phyloP scores from a whole-genome alignment of 2,797 vertebrate species.

The Microhierax caerulescens region DNA sequence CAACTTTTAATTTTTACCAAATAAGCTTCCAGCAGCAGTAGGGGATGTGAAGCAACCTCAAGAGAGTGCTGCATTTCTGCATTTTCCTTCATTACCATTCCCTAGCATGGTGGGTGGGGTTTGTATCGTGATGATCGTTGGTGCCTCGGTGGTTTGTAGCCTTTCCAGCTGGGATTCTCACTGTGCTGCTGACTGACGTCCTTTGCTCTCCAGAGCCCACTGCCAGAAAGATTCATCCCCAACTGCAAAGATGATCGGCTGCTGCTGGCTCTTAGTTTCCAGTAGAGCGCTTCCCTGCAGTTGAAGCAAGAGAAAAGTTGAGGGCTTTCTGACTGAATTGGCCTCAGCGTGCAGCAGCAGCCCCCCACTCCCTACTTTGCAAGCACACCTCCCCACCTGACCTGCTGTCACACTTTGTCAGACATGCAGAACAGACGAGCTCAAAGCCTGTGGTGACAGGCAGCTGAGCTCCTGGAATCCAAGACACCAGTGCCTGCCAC shows the following conservation, averaged over 20 bases:
- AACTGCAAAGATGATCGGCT: background rate
- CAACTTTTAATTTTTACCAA: background rate
- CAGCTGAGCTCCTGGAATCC: background rate
- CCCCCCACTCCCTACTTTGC: background rate
- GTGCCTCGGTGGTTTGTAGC: background rate
- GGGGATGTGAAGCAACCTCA: background rate
- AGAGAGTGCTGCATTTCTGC: background rate
- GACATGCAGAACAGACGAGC: background rate
- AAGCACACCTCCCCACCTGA: background rate
- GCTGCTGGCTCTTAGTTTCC: slow-evolving; percentile 78
- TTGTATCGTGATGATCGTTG: background rate
- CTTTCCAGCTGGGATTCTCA: background rate
- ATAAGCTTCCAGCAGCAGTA: background rate
- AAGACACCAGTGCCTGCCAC: background rate
- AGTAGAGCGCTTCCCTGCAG: slow-evolving; percentile 90
- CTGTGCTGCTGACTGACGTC: background rate
- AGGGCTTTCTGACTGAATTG: background rate
- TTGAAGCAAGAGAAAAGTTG: background rate
- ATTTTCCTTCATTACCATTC: background rate
- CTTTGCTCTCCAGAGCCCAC: background rate
- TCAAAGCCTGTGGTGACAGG: background rate
- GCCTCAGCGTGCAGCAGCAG: background rate
- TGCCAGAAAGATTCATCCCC: background rate
- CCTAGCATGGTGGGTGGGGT: background rate
- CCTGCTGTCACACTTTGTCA: background rate